Base-by-base conservation (phyloP, 2,888 invertebrate genomes). In the Torymus aiolomorphi region DNA sequence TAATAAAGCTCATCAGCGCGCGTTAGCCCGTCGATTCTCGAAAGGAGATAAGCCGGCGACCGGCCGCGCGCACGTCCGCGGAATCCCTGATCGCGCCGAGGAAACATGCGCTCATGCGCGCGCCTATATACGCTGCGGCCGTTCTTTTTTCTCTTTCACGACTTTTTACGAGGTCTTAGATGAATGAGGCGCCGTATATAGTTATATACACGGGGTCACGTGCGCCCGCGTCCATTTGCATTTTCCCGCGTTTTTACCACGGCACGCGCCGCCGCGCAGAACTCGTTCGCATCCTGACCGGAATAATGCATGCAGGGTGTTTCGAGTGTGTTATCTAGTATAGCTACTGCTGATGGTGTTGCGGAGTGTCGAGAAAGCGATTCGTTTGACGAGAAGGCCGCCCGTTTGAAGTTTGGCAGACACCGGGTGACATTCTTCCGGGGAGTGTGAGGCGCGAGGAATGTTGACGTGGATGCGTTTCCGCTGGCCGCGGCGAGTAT, bases 1-100 rank as follows among this genome's bases (percentile, higher is more conserved):
- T 69, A 69, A 76, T 69, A 69, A 69, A 76, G 61, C 69, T 69
- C 67, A 69, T 76, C 61, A 76, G 54, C 66, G 59, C 18, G 61
- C 69, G 59, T 73, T 73, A 52, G 18, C 1, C n/a, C 52, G 62
- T 54, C 69, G 42, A 31, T 69, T 62, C 52, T 13, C 31, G 18
- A 52, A 57, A 66, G 62, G 52, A n/a, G 12, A 52, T 5, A 63
- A 70, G 42, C 18, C 14, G 18, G n/a, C n/a, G n/a, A n/a, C n/a
- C n/a, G n/a, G n/a, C n/a, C 16, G 16, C 59, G 10, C 18, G 8
- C 16, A 56, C 56, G 69, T 62, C 54, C 42, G 1, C 51, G 57
- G 76, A 62, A 76, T 76, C 13, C 62, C 12, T 54, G 69, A 76
- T 76, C 14, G 54, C 62, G 4, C 62, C 20, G 16, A 49, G 42